Percentiles rank a stretch among this genome's conserved stretches.
Evolutionary conservation across 2,888 invertebrate genomes (phyloP).

Genomic region (Dyspetes luteomarginatus): DNA sequence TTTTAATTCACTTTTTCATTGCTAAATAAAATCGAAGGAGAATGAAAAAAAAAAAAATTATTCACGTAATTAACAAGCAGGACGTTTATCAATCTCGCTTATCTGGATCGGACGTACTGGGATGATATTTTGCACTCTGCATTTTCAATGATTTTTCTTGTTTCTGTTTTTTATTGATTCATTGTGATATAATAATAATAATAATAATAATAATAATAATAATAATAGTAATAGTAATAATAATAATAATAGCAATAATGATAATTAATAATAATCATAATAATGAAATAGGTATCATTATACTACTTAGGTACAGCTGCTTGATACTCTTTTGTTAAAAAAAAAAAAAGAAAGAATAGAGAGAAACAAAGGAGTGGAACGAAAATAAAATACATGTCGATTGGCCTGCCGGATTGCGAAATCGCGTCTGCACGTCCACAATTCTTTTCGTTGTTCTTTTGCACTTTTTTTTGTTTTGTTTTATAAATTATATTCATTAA

Average conservation of each 20-base stretch:
- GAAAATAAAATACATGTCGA: conserved; percentile 62
- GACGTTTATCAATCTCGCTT: conserved; percentile 12
- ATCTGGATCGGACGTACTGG: conserved; percentile 48
- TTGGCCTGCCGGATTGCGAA: conserved; percentile 38
- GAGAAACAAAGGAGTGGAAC: conserved; percentile 58
- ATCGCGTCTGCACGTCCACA: conserved; percentile 59
- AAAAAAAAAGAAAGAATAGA: conserved; percentile 66
- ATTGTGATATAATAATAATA: conserved; percentile 67
- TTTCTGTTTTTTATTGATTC: conserved; percentile 65
- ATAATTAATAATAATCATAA: conserved; percentile 69
- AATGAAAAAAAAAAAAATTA: neutral
- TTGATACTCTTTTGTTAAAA: conserved; percentile 77
- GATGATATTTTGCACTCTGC: conserved; percentile 58
- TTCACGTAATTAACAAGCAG: neutral
- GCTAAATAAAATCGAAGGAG: neutral
- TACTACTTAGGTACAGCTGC: conserved; percentile 82
- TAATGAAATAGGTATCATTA: conserved; percentile 76
- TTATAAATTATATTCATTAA: conserved; percentile 40
- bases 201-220: conserved; percentile 67
- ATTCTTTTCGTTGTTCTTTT: conserved; percentile 53
- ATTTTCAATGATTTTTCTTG: conserved; percentile 56
- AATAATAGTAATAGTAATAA: conserved; percentile 69
- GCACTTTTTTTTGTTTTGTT: conserved; percentile 48
- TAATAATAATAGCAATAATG: conserved; percentile 70
- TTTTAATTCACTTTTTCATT: neutral